Evolutionary conservation across 2,888 invertebrate species (phyloP), one percentile per base, ranked within the genome.

Genomic region (Dynastes maya): DNA sequence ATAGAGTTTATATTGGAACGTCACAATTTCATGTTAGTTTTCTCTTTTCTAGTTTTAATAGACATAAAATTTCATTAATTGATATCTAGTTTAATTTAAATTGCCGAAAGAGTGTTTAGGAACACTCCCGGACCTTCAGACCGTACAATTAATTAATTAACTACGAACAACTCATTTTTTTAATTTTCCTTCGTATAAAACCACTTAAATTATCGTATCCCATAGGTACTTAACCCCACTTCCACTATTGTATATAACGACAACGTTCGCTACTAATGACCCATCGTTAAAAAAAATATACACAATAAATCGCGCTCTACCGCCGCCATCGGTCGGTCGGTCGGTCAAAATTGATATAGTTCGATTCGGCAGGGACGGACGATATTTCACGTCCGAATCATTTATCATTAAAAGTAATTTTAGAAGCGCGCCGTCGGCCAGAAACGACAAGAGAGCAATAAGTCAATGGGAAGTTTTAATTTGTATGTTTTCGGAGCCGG

Each of bases 371-470:
- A 58, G 55, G 55, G 55, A 58, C 22, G 58, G 61, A 74, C 72
- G 72, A 74, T 74, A 74, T 74, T 74, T 74, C 72, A 74, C 61
- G 72, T 74, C 13, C 61, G 45, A 74, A 74, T 74, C 72, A 74
- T 74, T 74, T 74, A 74, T 74, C 72, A 74, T 74, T 74, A 74
- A 74, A 74, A 45, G 72, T 74, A 74, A 74, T 74, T 74, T 74
- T 74, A 74, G 72, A 74, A 74, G 61, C 61, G 72, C 61, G 72
- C 61, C 45, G 72, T 74, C 72, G 45, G 72, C 68, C 45, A 61
- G 40, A 61, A 61, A 77, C 77, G 77, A 68, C 77, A 77, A 61
- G 67, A 68, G 77, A 77, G 77, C 68, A 77, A 77, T 77, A 77
- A 77, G 77, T 77, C 67, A 77, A 67, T 65, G 53, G 32, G 68